phyloP scores from a whole-genome alignment of 2,888 invertebrate genomes.

The Capitulum mitella region DNA sequence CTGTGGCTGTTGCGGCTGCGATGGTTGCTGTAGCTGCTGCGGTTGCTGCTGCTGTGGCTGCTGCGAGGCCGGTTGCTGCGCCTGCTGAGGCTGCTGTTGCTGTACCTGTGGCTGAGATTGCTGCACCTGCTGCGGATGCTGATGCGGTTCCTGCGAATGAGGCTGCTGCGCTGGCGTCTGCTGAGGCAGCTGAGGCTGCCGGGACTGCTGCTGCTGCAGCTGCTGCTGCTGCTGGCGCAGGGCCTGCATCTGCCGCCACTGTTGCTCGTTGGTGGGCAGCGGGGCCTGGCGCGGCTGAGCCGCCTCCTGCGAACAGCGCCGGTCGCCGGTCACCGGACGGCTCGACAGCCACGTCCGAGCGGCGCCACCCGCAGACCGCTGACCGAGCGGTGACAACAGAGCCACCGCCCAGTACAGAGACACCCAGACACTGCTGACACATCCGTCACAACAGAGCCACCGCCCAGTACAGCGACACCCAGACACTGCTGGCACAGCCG shows the following conservation, averaged over 20 bases:
- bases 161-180: background rate
- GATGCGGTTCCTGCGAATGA: constrained; percentile 11
- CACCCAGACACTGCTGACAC: too few species aligned
- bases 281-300: constrained; percentile 21
- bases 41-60: constrained; percentile 28
- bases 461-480: too few species aligned
- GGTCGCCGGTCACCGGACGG: background rate
- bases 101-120: constrained; percentile 34
- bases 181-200: background rate
- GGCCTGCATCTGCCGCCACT: constrained; percentile 24
- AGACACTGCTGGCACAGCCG: too few species aligned
- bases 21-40: constrained; percentile 28
- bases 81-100: background rate
- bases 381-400: too few species aligned
- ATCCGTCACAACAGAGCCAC: too few species aligned
- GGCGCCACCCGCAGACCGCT: too few species aligned
- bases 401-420: too few species aligned
- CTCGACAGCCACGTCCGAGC: background rate
- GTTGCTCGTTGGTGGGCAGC: constrained; percentile 27
- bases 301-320: background rate
- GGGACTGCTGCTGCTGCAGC: constrained; percentile 28
- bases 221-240: constrained; percentile 28
- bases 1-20: background rate
- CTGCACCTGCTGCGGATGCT: constrained; percentile 29
- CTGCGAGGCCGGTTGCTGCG: background rate